Evolutionary conservation across 2,888 invertebrate genomes (phyloP), one percentile per base, ranked within the genome.

Genomic region (Trachelus stipa): DNA sequence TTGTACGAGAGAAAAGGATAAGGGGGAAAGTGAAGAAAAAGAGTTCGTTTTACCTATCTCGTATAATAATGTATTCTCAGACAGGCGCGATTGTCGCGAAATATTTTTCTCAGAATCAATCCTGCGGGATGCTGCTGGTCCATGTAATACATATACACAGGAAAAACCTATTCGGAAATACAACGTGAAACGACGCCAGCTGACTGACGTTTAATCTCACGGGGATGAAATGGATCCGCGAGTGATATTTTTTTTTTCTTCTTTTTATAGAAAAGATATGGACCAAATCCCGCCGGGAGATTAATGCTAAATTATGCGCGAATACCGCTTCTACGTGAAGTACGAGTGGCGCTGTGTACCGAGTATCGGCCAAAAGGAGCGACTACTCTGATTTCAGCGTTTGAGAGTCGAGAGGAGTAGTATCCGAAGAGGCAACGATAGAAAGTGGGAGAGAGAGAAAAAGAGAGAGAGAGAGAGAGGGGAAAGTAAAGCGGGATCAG

Each of bases 61-160:
- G 56, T 23, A 40, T 40, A 40, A 40, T 4, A 9, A 6, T 23
- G 9, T 9, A 23, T 0, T 2, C 6, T 9, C 23, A 1, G 9
- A 2, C 23, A 23, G 23, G 23, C 2, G 56, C 2, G 56, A 9
- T 9, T 23, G 56, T 56, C 9, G 9, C 23, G 23, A 23, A 23
- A 9, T 23, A 2, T 56, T 56, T 75, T 76, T 78, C 40, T 34
- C 76, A 37, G 79, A 81, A 79, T 75, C 73, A 33, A 33, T 40
- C n/a, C n/a, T 34, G 69, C 34, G 68, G n/a, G 73, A 77, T 40
- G 30, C 35, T n/a, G 40, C 30, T 40, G 15, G 40, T 40, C 40
- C 40, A 40, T 40, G 15, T 15, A 15, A 1, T 15, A 4, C 12
- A 37, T 15, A 37, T 37, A 37, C 4, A 23, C 6, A 6, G 9